A percentile compares a stretch with the other conserved stretches of the same genome.
Conservation (phyloP, 2,113 vertebrate species). For the Pterophyllum scalare region DNA sequence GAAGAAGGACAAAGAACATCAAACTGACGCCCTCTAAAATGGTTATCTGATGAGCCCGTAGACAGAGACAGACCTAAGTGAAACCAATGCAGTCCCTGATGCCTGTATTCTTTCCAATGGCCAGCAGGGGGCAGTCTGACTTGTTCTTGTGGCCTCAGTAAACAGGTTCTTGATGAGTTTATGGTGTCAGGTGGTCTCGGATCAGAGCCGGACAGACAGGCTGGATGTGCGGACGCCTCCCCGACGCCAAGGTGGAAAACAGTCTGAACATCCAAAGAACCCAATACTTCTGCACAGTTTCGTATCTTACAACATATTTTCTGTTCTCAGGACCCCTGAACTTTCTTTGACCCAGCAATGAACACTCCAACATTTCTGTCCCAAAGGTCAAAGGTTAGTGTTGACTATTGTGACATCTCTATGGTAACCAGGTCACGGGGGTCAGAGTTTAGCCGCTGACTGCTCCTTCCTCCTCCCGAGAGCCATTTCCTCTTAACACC, state of each 20-base stretch:
- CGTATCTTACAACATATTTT: background rate
- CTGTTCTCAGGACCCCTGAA: background rate
- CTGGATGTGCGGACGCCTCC: background rate
- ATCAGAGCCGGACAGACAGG: background rate
- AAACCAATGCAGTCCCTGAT: background rate
- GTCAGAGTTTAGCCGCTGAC: slow-evolving; percentile 15
- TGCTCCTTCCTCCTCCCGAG: background rate
- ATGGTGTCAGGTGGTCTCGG: background rate
- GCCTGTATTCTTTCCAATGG: background rate
- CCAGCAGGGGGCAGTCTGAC: background rate
- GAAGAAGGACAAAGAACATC: too few relatives aligned
- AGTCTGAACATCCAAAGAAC: background rate
- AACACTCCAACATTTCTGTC: background rate
- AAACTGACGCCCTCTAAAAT: background rate
- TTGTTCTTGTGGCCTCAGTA: background rate
- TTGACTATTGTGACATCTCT: slow-evolving; percentile 43
- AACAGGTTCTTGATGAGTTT: background rate
- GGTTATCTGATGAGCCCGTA: background rate
- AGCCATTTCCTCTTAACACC: background rate
- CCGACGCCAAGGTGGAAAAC: background rate
- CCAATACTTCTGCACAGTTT: background rate
- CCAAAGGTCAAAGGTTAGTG: slow-evolving; percentile 37
- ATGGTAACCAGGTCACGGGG: slow-evolving; percentile 25
- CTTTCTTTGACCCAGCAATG: background rate
- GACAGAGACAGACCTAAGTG: background rate